These are phyloP conservation scores for Tetranychus urticae DNA, from an alignment of 1,140 invertebrate genomes.

Conservation along the genomic window DNA sequence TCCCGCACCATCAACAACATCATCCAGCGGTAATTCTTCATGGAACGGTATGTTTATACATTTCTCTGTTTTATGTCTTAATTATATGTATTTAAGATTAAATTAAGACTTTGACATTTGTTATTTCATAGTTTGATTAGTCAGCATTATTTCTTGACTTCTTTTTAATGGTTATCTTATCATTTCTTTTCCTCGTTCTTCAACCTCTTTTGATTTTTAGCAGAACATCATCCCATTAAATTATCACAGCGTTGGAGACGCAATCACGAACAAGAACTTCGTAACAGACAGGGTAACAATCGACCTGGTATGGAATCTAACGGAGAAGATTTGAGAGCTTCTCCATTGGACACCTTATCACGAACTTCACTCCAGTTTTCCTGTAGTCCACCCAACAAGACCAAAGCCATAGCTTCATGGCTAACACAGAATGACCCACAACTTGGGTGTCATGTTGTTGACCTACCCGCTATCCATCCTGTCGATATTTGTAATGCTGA, in stretches of 20 bases:
- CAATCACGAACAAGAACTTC: slow-evolving; percentile 13
- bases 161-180: background rate
- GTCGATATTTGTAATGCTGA: too few relatives aligned
- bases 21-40: slow-evolving; percentile 1
- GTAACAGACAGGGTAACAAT: slow-evolving; percentile 5
- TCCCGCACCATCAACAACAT: slow-evolving; percentile 4
- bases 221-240: slow-evolving; percentile 10
- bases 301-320: background rate
- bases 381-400: background rate
- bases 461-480: background rate
- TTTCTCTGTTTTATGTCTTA: background rate
- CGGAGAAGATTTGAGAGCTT: background rate
- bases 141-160: too few relatives aligned
- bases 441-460: too few relatives aligned
- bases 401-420: slow-evolving; percentile 4
- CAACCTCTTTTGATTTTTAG: background rate
- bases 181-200: background rate
- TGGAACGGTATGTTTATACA: background rate
- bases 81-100: background rate
- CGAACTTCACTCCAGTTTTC: background rate
- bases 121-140: too few relatives aligned
- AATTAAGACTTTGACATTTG: too few relatives aligned
- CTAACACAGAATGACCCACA: slow-evolving; percentile 3
- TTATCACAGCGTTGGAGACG: slow-evolving; percentile 14
- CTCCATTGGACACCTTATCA: background rate